These are phyloP conservation scores for Asarcornis scutulata DNA, from an alignment of 2,113 vertebrate species.

Conservation along the genomic window DNA sequence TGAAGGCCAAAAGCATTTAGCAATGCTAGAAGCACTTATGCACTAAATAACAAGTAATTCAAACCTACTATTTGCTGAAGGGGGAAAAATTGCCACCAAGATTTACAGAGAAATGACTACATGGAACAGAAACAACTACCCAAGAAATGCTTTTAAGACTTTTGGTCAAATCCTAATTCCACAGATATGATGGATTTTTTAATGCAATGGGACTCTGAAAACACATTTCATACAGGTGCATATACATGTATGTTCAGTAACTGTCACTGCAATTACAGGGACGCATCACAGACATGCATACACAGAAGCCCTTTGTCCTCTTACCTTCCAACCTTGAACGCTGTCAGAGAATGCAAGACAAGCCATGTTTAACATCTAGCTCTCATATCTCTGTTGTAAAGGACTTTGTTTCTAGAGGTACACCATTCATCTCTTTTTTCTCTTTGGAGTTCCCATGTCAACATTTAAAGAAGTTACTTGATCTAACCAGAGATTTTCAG, in stretches of 20 bases:
- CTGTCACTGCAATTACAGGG: background rate
- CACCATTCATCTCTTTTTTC: background rate
- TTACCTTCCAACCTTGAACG: background rate
- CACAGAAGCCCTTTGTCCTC: background rate
- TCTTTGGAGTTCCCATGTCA: background rate
- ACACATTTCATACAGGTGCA: background rate
- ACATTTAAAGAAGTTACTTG: background rate
- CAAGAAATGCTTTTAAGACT: background rate
- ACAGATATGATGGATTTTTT: background rate
- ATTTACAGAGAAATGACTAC: background rate
- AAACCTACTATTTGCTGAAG: background rate
- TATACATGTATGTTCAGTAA: background rate
- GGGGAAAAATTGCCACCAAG: background rate
- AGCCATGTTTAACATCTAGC: background rate
- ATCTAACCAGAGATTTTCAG: background rate
- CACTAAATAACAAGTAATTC: background rate
- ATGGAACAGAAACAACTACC: background rate
- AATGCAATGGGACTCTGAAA: background rate
- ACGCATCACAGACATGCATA: background rate
- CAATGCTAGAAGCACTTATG: background rate
- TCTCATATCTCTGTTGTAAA: background rate
- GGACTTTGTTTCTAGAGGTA: background rate
- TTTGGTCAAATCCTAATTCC: background rate
- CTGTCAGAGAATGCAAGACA: background rate
- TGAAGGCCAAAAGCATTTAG: background rate